Evolutionary conservation across 2,113 vertebrate species (phyloP).

Genomic region (Tychaedon coryphoeus): DNA sequence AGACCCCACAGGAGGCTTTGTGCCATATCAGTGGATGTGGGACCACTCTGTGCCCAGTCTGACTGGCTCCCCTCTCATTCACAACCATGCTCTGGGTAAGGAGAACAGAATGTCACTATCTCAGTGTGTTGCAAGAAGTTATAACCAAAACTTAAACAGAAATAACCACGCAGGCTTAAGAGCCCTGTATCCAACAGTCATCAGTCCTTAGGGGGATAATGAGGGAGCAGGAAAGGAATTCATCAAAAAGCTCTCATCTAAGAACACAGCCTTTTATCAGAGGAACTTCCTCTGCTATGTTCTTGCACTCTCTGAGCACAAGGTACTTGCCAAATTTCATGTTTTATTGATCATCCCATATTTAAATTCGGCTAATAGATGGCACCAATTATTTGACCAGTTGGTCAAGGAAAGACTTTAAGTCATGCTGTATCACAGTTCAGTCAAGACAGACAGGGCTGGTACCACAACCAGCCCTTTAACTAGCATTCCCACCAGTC

Average conservation of each 20-base stretch:
- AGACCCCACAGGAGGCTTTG: background rate
- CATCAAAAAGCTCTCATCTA: background rate
- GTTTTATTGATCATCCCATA: background rate
- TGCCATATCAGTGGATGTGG: background rate
- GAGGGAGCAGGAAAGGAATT: background rate
- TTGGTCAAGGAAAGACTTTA: background rate
- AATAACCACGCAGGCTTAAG: background rate
- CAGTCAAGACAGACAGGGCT: too few relatives aligned
- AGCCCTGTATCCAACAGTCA: background rate
- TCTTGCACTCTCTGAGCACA: background rate
- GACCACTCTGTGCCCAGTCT: accelerated
- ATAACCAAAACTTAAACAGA: background rate
- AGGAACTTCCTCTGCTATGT: background rate
- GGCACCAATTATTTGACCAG: background rate
- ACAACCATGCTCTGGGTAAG: accelerated
- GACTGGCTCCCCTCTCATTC: background rate
- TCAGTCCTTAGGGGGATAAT: background rate
- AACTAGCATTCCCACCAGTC: too few relatives aligned
- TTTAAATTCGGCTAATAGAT: background rate
- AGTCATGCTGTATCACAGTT: background rate
- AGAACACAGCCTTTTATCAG: background rate
- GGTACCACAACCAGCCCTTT: too few relatives aligned
- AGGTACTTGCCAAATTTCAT: background rate
- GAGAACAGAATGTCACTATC: background rate
- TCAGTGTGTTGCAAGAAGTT: background rate